Percentiles rank a stretch among this genome's conserved stretches.
phyloP scores from a whole-genome alignment of 1,140 invertebrate species.

The Anastrepha ludens region DNA sequence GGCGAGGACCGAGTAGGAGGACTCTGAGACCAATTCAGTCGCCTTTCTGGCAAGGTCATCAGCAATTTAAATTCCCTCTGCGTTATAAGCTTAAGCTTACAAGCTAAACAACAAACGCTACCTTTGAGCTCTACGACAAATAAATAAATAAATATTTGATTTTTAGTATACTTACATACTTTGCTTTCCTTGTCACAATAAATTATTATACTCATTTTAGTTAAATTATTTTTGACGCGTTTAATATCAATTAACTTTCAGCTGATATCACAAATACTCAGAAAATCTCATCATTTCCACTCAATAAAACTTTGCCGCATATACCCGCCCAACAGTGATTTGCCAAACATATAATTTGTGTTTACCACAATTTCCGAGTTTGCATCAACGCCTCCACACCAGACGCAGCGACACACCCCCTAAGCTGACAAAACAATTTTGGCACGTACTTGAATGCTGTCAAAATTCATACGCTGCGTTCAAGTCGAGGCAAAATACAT shows the following conservation, averaged over 20 bases:
- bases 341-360: slow-evolving; percentile 51
- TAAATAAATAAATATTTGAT: too few species aligned
- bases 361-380: slow-evolving; percentile 34
- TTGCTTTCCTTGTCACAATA: too few species aligned
- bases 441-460: slow-evolving; percentile 54
- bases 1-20: too few species aligned
- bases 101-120: too few species aligned
- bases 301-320: slow-evolving; percentile 12
- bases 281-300: slow-evolving; percentile 36
- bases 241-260: slow-evolving; percentile 32
- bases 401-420: neutral
- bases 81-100: too few species aligned
- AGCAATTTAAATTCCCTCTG: too few species aligned
- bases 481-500: neutral
- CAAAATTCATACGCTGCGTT: slow-evolving; percentile 53
- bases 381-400: slow-evolving; percentile 37
- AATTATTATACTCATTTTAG: neutral
- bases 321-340: neutral
- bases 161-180: too few species aligned
- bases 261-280: neutral
- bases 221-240: neutral
- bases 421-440: slow-evolving; percentile 19
- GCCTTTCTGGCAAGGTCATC: too few species aligned
- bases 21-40: too few species aligned
- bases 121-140: too few species aligned